Base-by-base conservation (phyloP, 2,113 vertebrate species). In the Bufo gargarizans region DNA sequence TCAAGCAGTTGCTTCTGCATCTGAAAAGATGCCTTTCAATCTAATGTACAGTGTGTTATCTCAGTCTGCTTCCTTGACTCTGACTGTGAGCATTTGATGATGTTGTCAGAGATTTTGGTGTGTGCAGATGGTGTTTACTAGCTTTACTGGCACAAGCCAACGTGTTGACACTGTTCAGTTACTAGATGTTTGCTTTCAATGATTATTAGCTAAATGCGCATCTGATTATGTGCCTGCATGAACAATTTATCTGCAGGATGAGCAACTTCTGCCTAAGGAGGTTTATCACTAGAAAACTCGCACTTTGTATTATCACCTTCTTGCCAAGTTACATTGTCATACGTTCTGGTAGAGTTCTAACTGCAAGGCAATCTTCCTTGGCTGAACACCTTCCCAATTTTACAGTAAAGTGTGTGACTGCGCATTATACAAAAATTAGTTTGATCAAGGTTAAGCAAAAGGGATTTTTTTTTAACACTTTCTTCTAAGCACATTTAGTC, bases 41-140 rank as follows among this genome's bases (percentile, higher is more conserved):
- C 63, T 61, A 56, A 79, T 76, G 14, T 76, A 4, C n/a, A 58
- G 33, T 77, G 59, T 85, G 47, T 13, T 47, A 63, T 77, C 49
- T 67, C 63, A 50, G 14, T 67, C 47, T 86, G 76, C 47, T 67
- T 77, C 13, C 56, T 86, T 67, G 45, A 33, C 76, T 55, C 59
- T 86, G 58, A 53, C 61, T 80, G 77, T 79, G 56, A 55, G 47
- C n/a, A 33, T 79, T n/a, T 77, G 11, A 63, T 79, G 76, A 86
- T 65, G 78, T 49, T 67, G 76, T 55, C 47, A 83, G 82, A 53
- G 61, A 86, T 55, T 85, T 61, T 55, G 61, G 76, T 78, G 74
- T 77, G 84, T 78, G 61, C 85, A 86, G 76, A 86, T 86, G 85
- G 85, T 86, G 85, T 86, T 86, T 86, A 86, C 76, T 79, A 86